Conservation (phyloP, 2,797 vertebrate species). For the Hapalemur alaotrensis region DNA sequence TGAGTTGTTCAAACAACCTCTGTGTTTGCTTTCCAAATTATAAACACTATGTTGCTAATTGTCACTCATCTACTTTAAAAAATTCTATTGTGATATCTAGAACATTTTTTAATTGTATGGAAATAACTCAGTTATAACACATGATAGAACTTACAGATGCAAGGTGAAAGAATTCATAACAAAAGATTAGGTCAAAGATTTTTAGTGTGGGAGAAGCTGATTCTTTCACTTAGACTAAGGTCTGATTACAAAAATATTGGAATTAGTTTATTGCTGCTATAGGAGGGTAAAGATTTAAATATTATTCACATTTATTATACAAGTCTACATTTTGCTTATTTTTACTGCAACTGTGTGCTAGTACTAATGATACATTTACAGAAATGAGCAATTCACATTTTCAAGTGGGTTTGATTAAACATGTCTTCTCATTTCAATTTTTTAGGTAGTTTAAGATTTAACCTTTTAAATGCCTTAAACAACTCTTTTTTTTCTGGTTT, state of each 20-base stretch:
- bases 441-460: background rate
- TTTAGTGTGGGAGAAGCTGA: background rate
- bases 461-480: background rate
- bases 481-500: background rate
- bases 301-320: background rate
- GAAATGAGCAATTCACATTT: slow-evolving; percentile 7
- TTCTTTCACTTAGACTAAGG: background rate
- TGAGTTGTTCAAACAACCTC: background rate
- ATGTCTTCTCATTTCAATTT: background rate
- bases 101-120: background rate
- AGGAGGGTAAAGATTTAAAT: background rate
- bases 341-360: background rate
- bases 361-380: background rate
- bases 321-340: background rate
- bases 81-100: background rate
- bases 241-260: background rate
- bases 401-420: slow-evolving; percentile 3
- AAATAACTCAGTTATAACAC: background rate
- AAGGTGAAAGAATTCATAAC: slow-evolving; percentile 5
- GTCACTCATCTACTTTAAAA: background rate
- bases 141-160: background rate
- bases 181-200: background rate
- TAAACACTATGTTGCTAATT: background rate
- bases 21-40: background rate
- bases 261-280: background rate